Conservation (phyloP, 1,140 invertebrate genomes). For the Meloidogyne exigua region DNA sequence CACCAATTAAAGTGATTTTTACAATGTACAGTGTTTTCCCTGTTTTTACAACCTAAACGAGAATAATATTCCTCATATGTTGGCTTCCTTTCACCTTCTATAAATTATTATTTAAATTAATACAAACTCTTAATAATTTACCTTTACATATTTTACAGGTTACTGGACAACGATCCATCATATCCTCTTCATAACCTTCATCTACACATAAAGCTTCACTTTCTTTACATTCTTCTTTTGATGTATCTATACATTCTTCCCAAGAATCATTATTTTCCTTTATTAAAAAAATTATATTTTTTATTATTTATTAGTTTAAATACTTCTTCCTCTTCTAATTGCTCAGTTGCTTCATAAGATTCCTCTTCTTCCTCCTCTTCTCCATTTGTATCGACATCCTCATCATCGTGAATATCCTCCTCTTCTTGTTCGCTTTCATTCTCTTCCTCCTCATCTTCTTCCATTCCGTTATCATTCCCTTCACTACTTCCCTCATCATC, state of each 20-base stretch:
- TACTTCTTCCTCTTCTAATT: background rate
- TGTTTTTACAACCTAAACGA: background rate
- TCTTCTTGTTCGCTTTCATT: background rate
- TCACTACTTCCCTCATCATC: background rate
- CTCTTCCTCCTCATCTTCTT: background rate
- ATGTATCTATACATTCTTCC: background rate
- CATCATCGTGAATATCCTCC: too few relatives aligned
- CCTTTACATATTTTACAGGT: background rate
- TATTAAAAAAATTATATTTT: background rate
- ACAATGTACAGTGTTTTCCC: background rate
- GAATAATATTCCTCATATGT: background rate
- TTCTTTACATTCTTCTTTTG: background rate
- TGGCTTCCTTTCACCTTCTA: background rate
- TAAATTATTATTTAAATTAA: background rate
- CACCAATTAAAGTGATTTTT: background rate
- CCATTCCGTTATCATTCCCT: background rate
- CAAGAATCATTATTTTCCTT: background rate
- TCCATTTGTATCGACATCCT: too few relatives aligned
- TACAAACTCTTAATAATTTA: background rate
- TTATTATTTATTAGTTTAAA: background rate
- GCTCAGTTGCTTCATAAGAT: background rate
- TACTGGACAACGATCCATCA: background rate
- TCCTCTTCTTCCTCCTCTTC: background rate
- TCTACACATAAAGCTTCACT: background rate
- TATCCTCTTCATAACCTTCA: constrained; percentile 2